Percentiles rank a stretch among this genome's conserved stretches.
These are phyloP conservation scores for Lutjanus campechanus DNA, from an alignment of 2,797 vertebrate species.

Conservation along the genomic window DNA sequence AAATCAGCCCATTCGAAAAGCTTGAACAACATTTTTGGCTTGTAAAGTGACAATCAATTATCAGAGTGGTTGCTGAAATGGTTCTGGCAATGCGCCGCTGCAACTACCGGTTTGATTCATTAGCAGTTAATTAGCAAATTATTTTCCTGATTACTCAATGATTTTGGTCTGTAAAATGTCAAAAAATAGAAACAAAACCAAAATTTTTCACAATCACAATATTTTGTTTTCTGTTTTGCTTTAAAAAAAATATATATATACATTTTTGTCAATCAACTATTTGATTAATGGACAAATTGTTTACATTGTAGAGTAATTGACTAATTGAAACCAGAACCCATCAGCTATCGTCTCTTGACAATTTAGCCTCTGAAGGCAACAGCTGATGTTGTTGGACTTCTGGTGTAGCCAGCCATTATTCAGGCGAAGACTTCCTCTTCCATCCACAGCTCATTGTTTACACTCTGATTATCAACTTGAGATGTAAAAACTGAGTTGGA, in stretches of 20 bases:
- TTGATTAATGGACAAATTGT: not conserved
- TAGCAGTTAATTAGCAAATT: not conserved
- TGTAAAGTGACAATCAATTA: not conserved
- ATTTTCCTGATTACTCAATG: not conserved
- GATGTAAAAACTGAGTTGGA: no score
- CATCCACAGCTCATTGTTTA: no score
- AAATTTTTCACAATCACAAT: not conserved
- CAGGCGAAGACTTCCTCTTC: no score
- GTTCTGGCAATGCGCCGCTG: not conserved
- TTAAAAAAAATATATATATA: not conserved
- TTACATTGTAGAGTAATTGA: not conserved
- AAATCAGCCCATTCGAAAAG: not conserved
- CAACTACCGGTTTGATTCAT: not conserved
- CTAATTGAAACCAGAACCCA: not conserved
- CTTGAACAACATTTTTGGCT: not conserved
- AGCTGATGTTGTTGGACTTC: no score
- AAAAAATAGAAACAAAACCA: not conserved
- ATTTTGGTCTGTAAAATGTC: conserved; percentile 10
- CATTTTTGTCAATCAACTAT: not conserved
- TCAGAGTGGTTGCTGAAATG: not conserved
- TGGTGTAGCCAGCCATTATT: no score
- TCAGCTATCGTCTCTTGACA: no score
- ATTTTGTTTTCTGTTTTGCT: not conserved
- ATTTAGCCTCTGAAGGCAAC: no score
- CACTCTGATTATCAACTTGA: no score